These are phyloP conservation scores for Cyprinodon brontotheroides DNA, from an alignment of 2,113 vertebrate species.

Conservation along the genomic window DNA sequence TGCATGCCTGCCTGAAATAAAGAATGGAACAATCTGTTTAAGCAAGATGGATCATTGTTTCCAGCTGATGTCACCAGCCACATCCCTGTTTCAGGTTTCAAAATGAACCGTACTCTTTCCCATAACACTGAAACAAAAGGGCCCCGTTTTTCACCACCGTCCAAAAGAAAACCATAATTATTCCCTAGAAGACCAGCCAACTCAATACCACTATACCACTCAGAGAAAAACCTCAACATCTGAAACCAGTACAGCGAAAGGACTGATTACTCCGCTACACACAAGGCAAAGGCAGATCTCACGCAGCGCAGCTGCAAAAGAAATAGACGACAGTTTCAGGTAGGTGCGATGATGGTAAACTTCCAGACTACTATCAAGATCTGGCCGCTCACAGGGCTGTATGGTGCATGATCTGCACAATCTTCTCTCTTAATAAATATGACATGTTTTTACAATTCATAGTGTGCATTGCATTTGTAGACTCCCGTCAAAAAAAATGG, in stretches of 20 bases:
- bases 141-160: slow-evolving; percentile 30
- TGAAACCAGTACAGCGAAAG: slow-evolving; percentile 38
- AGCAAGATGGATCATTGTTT: slow-evolving; percentile 61
- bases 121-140: slow-evolving; percentile 21
- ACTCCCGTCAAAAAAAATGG: slow-evolving; percentile 8
- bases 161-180: slow-evolving; percentile 65
- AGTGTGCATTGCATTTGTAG: not conserved
- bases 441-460: slow-evolving; percentile 25
- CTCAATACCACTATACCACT: slow-evolving; percentile 31
- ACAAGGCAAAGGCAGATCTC: slow-evolving; percentile 19
- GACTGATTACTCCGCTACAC: slow-evolving; percentile 36
- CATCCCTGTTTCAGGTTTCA: slow-evolving; percentile 67
- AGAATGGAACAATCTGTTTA: slow-evolving; percentile 26
- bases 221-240: slow-evolving; percentile 57
- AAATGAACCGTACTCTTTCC: slow-evolving; percentile 47
- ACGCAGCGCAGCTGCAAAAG: slow-evolving; percentile 30
- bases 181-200: slow-evolving; percentile 37
- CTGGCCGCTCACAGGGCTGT: slow-evolving; percentile 58
- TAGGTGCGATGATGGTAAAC: slow-evolving; percentile 59
- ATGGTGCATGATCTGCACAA: slow-evolving; percentile 50
- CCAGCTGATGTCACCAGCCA: slow-evolving; percentile 52
- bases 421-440: slow-evolving; percentile 27
- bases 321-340: slow-evolving; percentile 28
- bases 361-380: slow-evolving; percentile 58
- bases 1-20: slow-evolving; percentile 2